Base-by-base conservation (phyloP, 2,888 invertebrate species). In the Aradus depressus region DNA sequence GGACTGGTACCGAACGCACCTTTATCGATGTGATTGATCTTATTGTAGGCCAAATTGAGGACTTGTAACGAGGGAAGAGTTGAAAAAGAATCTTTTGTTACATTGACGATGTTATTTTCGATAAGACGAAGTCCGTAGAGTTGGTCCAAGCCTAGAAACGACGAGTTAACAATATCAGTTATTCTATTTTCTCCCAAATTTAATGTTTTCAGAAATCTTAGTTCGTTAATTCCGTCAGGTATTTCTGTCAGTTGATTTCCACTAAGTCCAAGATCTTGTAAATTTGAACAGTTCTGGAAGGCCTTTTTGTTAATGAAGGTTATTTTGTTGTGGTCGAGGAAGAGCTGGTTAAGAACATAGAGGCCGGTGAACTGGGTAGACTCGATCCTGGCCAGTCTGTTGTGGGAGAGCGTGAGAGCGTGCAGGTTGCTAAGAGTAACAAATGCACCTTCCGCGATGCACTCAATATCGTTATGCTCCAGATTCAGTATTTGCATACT, bases 131-230 rank as follows among this genome's bases (percentile, higher is more conserved):
- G 71, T 18, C 89, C 87, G 52, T 87, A 88, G 60, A 96, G 73
- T 68, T 90, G 87, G 62, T 84, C 81, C 48, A 95, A 72, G 65
- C 88, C 86, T 64, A 79, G 80, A 65, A 95, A 85, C 3, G 89
- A 85, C 50, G 85, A 84, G 63, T 90, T 88, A 63, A 75, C 79
- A 59, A 96, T 82, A 47, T 78, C 76, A 28, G 77, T 77, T 62
- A 96, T 87, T 67, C 84, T 82, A 72, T 95, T 96, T 69, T 91
- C 90, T 43, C 90, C 91, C 63, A 96, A 74, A 68, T 92, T 90
- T 48, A 96, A 74, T 1, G 87, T 87, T 69, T 88, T 87, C 58
- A 95, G 71, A 66, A 88, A 83, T 47, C 83, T 76, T 52, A 90
- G 72, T 64, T 85, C 85, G 68, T 80, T 80, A 53, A 90, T 70